Evolutionary conservation across 2,113 vertebrate species (phyloP).

Genomic region (Oreochromis tanganicae): DNA sequence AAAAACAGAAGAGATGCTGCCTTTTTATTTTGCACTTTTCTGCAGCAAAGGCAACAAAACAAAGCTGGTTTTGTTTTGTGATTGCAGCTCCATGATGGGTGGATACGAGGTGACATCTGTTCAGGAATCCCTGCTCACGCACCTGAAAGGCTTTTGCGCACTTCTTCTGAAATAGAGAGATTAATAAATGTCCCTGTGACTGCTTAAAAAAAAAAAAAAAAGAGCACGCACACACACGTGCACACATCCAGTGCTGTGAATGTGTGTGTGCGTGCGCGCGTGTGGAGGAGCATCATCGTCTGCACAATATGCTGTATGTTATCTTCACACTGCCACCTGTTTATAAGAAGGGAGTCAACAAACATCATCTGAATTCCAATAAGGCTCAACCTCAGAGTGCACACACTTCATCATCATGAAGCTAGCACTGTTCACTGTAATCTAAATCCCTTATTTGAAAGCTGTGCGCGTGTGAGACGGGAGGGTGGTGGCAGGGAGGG

Average conservation of each 20-base stretch:
- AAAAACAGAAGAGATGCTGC: neutral
- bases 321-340: constrained; percentile 71
- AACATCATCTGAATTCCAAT: constrained; percentile 68
- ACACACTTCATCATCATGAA: constrained; percentile 45
- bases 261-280: neutral
- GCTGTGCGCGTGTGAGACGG: constrained; percentile 1
- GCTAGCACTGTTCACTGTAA: constrained; percentile 47
- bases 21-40: constrained; percentile 8
- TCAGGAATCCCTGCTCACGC: constrained; percentile 43
- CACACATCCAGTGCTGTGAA: neutral
- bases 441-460: constrained; percentile 67
- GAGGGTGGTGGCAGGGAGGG: neutral
- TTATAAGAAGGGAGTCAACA: constrained; percentile 65
- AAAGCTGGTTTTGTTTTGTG: constrained; percentile 28
- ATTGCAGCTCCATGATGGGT: constrained; percentile 4
- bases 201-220: constrained; percentile 20
- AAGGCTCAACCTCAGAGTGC: constrained; percentile 56
- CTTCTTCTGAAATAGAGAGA: constrained; percentile 55
- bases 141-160: constrained; percentile 41
- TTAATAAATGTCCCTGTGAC: constrained; percentile 58
- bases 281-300: constrained; percentile 1
- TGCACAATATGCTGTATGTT: constrained; percentile 45
- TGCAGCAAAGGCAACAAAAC: constrained; percentile 3
- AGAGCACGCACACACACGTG: neutral
- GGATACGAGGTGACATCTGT: constrained; percentile 36